Base-by-base conservation (phyloP, 2,888 invertebrate genomes). In the Eubasilissa splendida region DNA sequence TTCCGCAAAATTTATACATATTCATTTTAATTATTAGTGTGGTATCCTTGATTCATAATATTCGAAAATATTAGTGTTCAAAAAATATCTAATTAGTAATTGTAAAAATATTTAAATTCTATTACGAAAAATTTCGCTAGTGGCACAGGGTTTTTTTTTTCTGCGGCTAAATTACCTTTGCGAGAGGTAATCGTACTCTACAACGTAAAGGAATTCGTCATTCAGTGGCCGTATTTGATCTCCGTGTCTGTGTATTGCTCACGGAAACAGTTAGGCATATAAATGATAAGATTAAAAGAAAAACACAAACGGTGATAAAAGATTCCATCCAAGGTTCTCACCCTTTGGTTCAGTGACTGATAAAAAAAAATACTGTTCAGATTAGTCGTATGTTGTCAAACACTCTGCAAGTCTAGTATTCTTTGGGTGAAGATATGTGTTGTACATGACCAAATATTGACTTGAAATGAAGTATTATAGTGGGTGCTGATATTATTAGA, bases 291-390 rank as follows among this genome's bases (percentile, higher is more conserved):
- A 68, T 68, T 52, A 68, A 63, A 14, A 22, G 11, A 22, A 33
- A 63, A 63, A 63, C 22, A 60, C 22, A 33, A 60, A 63, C 11
- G 42, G 63, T 7, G 63, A 63, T 63, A 68, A 68, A n/a, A 52
- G 50, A 68, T 14, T 68, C 22, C 68, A 22, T 50, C 50, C 10
- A 50, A 56, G 58, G 9, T 58, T 73, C 59, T 73, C 59, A 58
- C 73, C 73, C 73, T 73, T 56, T 2, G 58, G 73, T 58, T 73
- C 73, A 73, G 73, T 73, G 73, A 73, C 73, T 73, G 73, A 73
- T 73, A 58, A 33, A 73, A 58, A 58, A 70, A 58, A 73, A 50
- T 42, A 58, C 56, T 14, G 33, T 56, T 11, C 68, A 42, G 68
- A 42, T 42, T 5, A 2, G 60, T n/a, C 8, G 22, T 22, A 1